Evolutionary conservation across 2,888 invertebrate genomes (phyloP).

Genomic region (Shargacucullia verbasci): DNA sequence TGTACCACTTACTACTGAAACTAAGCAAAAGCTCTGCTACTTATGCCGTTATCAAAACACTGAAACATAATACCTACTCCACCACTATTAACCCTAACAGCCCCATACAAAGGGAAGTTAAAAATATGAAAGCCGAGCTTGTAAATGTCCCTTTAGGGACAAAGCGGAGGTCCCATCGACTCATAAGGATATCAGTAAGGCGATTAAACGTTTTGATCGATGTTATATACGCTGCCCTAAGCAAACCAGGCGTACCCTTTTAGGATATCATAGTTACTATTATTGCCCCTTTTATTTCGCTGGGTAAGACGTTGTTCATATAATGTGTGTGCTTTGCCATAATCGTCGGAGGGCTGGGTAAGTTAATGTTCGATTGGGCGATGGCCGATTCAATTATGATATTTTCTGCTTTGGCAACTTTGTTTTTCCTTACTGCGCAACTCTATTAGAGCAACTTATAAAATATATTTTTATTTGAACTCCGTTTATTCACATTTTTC

Average conservation of each 20-base stretch:
- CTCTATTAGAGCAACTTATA: neutral
- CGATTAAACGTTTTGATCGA: constrained; percentile 65
- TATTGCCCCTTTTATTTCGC: constrained; percentile 58
- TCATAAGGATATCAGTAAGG: constrained; percentile 55
- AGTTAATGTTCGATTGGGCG: constrained; percentile 39
- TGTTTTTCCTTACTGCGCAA: constrained; percentile 14
- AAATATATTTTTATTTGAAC: neutral
- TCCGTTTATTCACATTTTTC: too few species aligned
- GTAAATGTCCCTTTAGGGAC: constrained; percentile 27
- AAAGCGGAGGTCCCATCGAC: constrained; percentile 35
- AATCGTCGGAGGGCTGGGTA: constrained; percentile 40
- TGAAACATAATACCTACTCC: too few species aligned
- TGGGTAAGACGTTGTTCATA: constrained; percentile 54
- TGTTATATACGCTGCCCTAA: constrained; percentile 57
- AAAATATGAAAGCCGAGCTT: too few species aligned
- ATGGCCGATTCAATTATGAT: constrained; percentile 30
- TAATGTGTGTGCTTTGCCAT: constrained; percentile 52
- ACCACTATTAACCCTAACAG: too few species aligned
- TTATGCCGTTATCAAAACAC: too few species aligned
- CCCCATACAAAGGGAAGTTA: too few species aligned
- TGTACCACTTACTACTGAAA: too few species aligned
- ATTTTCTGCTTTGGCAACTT: constrained; percentile 17
- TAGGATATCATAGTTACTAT: constrained; percentile 54
- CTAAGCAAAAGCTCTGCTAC: too few species aligned
- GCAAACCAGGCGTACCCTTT: constrained; percentile 57